These are phyloP conservation scores for Rynchops niger DNA, from an alignment of 2,113 vertebrate genomes.

Conservation along the genomic window DNA sequence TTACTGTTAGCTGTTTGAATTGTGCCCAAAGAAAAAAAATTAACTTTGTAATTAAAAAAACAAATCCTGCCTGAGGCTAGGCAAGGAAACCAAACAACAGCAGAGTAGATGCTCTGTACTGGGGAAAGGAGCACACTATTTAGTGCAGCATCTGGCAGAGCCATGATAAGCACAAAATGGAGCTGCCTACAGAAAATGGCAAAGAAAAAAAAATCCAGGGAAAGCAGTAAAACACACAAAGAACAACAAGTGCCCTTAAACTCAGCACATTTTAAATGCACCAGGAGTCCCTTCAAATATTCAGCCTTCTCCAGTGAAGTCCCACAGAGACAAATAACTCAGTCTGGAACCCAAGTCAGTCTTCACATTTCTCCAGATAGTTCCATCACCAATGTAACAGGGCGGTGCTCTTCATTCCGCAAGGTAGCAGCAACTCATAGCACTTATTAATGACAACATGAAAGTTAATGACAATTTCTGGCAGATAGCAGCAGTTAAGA, in stretches of 20 bases:
- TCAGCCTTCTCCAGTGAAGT: not conserved
- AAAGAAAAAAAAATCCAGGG: not conserved
- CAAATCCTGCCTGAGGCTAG: slow-evolving; percentile 29
- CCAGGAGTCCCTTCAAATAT: not conserved
- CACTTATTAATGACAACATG: not conserved
- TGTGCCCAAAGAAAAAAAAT: slow-evolving; percentile 50
- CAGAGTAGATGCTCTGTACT: not conserved
- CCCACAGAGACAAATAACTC: not conserved
- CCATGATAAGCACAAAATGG: slow-evolving; percentile 17
- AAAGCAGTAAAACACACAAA: not conserved
- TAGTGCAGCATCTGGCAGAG: slow-evolving; percentile 14
- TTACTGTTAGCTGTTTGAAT: slow-evolving; percentile 42
- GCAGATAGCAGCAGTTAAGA: not conserved
- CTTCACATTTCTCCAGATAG: not conserved
- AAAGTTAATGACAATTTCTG: not conserved
- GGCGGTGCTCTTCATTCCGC: not conserved
- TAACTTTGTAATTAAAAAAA: slow-evolving; percentile 56
- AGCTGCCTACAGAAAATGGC: slow-evolving; percentile 11
- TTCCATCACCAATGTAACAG: not conserved
- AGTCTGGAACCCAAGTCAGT: not conserved
- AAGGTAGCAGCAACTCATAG: not conserved
- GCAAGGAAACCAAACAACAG: slow-evolving; percentile 32
- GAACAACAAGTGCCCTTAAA: not conserved
- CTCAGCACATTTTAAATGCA: not conserved
- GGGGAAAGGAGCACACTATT: not conserved